These are phyloP conservation scores for Meteorus sp. DNA, from an alignment of 1,140 invertebrate species.

Conservation along the genomic window DNA sequence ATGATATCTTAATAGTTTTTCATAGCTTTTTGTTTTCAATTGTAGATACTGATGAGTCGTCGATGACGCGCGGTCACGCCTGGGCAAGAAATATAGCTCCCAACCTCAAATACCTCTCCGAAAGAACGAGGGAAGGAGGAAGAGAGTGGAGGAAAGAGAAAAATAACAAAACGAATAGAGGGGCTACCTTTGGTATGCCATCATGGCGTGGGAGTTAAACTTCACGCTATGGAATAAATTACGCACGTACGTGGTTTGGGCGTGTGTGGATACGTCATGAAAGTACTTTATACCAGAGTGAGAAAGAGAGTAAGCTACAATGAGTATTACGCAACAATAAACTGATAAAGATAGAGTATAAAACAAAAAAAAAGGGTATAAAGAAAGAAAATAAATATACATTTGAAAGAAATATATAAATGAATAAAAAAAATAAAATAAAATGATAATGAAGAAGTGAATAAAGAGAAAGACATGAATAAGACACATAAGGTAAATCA, in stretches of 20 bases:
- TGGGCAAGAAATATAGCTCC: slow-evolving; percentile 22
- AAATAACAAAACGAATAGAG: no score
- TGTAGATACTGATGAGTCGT: slow-evolving; percentile 12
- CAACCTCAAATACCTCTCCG: no score
- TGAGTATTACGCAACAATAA: no score
- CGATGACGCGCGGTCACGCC: slow-evolving; percentile 21
- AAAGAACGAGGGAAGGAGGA: no score
- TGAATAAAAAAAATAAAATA: no score
- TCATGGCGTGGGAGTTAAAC: slow-evolving; percentile 34
- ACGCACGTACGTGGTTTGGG: slow-evolving; percentile 34
- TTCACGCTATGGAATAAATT: slow-evolving; percentile 33
- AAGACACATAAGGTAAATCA: slow-evolving; percentile 1
- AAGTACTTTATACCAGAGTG: slow-evolving; percentile 20
- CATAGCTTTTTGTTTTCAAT: slow-evolving; percentile 8
- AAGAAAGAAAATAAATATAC: no score
- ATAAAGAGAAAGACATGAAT: slow-evolving; percentile 3
- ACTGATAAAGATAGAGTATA: no score
- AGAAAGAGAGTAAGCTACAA: slow-evolving; percentile 38
- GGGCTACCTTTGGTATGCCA: slow-evolving; percentile 31
- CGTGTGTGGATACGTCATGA: slow-evolving; percentile 28
- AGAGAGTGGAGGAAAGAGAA: no score
- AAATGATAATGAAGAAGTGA: slow-evolving; percentile 34
- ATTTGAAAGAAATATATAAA: no score
- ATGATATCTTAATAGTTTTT: slow-evolving; percentile 8
- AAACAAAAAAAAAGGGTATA: no score